Evolutionary conservation across 2,888 invertebrate species (phyloP), one percentile per base, ranked within the genome.

Genomic region (Synergus japonicus): DNA sequence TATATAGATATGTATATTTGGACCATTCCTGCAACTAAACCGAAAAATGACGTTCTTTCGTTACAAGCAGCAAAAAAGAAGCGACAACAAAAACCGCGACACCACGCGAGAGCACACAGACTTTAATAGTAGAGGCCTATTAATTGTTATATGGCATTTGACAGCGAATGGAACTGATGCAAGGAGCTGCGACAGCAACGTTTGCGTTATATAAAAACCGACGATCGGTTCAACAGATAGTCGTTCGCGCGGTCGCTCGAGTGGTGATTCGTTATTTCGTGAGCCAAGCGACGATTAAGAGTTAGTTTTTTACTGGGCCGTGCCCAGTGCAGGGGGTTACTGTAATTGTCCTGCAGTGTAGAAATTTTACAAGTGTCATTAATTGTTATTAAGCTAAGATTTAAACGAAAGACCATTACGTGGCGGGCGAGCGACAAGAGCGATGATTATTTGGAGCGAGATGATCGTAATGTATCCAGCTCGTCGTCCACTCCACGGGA

Each of bases 1-100:
- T 90, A 91, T 91, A 92, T 91, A 92, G 91, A 91, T 92, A 91
- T 92, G 90, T 91, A 91, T 90, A 91, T 92, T 92, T 91, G 92
- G 91, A 92, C 91, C 91, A 91, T 92, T 92, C 91, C 91, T 91
- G 88, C 90, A 91, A 92, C 88, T 88, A 90, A 91, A 90, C 89
- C 86, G 88, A 90, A 91, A 73, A 91, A 90, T 88, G 89, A 90
- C 88, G 89, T 91, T 91, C 89, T 91, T 91, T 91, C 89, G 90
- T 89, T 91, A 91, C 89, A 89, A 90, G 89, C 89, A 90, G 85
- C 88, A 88, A 87, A 85, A 79, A 81, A 81, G 73, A 78, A 49
- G 76, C 78, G 78, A 67, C 43, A 86, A 87, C 82, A 85, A 87
- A 81, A 54, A 86, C 84, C 85, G 86, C 85, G 85, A 84, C 85